phyloP scores from a whole-genome alignment of 1,140 invertebrate species.

The Phocides pigmalion region DNA sequence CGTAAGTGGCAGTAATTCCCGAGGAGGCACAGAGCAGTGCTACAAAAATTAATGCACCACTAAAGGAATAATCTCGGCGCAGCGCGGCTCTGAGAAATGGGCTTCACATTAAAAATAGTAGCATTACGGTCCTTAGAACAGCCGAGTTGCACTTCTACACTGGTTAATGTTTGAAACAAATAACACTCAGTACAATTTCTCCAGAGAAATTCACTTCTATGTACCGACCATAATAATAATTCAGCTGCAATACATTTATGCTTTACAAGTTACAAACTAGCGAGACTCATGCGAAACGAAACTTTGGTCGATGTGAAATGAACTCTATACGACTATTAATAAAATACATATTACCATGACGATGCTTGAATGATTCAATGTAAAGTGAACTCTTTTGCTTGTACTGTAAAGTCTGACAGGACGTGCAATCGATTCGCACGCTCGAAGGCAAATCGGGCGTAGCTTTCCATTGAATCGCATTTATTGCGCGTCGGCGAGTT shows the following conservation, averaged over 20 bases:
- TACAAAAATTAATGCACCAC: conserved; percentile 26
- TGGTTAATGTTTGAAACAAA: conserved; percentile 28
- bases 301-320: too few species aligned
- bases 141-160: conserved; percentile 26
- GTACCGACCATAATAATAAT: conserved; percentile 35
- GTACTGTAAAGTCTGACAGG: neutral
- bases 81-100: conserved; percentile 11
- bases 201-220: conserved; percentile 35
- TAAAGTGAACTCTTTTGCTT: conserved; percentile 4
- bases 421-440: conserved; percentile 18
- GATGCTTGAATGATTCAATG: conserved; percentile 5
- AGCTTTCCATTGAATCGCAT: conserved; percentile 16
- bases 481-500: conserved; percentile 13
- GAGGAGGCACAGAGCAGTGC: conserved; percentile 11
- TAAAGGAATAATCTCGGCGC: conserved; percentile 26
- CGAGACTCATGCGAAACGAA: conserved; percentile 15
- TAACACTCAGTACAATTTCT: conserved; percentile 36
- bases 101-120: conserved; percentile 22
- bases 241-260: conserved; percentile 39
- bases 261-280: conserved; percentile 32
- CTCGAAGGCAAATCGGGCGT: conserved; percentile 4
- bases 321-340: too few species aligned
- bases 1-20: conserved; percentile 18
- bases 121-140: conserved; percentile 23
- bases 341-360: too few species aligned